Percentiles rank a stretch among this genome's conserved stretches.
Evolutionary conservation across 2,888 invertebrate genomes (phyloP).

Genomic region (Synergus umbraculus): DNA sequence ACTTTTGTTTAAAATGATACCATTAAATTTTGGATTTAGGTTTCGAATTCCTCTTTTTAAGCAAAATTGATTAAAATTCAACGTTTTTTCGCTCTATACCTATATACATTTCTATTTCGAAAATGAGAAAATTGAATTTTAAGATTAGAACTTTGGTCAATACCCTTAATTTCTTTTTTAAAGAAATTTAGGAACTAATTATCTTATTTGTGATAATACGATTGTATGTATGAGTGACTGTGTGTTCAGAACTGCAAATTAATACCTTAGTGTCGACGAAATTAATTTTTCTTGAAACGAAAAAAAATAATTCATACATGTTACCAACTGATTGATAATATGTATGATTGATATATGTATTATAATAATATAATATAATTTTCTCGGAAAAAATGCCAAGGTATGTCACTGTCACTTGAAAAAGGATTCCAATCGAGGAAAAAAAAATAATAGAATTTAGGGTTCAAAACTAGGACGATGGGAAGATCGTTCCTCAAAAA

Average conservation of each 20-base stretch:
- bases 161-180: background rate
- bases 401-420: constrained; percentile 39
- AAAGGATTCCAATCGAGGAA: constrained; percentile 24
- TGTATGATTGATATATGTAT: background rate
- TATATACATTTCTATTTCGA: too few relatives aligned
- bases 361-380: background rate
- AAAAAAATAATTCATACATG: background rate
- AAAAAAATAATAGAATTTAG: background rate
- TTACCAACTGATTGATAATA: background rate
- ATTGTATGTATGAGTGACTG: constrained; percentile 36
- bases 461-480: background rate
- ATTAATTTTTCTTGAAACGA: constrained; percentile 8
- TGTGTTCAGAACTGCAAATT: constrained; percentile 15
- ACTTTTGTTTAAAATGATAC: too few relatives aligned
- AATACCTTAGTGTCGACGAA: constrained; percentile 1
- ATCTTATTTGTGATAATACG: background rate
- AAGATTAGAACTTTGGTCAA: too few relatives aligned
- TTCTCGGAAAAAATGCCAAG: constrained; percentile 36
- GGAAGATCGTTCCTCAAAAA: background rate
- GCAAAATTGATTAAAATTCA: too few relatives aligned
- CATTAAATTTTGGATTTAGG: too few relatives aligned
- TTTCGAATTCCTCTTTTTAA: too few relatives aligned
- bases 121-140: too few relatives aligned
- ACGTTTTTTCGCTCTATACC: too few relatives aligned
- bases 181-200: background rate